Percentiles rank a stretch among this genome's conserved stretches.
Conservation (phyloP, 2,888 invertebrate genomes). For the Drosophila siamana region DNA sequence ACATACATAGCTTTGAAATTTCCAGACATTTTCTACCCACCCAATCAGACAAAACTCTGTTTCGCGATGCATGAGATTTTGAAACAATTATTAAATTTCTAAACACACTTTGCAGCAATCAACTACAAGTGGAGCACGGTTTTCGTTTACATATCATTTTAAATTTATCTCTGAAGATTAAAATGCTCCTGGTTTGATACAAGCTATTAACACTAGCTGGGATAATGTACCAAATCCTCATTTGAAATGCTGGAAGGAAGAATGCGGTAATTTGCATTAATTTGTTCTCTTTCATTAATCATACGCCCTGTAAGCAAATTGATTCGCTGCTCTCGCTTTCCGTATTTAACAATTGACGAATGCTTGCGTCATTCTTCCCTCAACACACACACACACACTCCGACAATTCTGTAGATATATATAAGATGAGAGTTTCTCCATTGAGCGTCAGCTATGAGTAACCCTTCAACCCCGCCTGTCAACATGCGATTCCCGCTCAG, state of each 20-base stretch:
- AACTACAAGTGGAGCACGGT: neutral
- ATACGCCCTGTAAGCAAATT: constrained; percentile 51
- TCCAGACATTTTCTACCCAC: constrained; percentile 22
- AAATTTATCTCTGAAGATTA: too few relatives aligned
- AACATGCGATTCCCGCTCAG: constrained; percentile 38
- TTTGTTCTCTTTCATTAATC: constrained; percentile 53
- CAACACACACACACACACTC: constrained; percentile 1
- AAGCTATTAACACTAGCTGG: neutral
- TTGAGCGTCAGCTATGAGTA: constrained; percentile 8
- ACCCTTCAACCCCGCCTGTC: constrained; percentile 12
- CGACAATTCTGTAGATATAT: neutral
- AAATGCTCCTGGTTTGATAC: too few relatives aligned
- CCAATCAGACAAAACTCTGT: constrained; percentile 23
- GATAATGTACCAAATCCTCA: neutral
- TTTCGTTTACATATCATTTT: neutral
- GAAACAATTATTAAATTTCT: constrained; percentile 20
- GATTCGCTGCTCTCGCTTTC: constrained; percentile 41
- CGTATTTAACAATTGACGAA: constrained; percentile 53
- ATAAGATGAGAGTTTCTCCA: constrained; percentile 40
- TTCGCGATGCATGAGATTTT: constrained; percentile 26
- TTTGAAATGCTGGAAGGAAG: constrained; percentile 5
- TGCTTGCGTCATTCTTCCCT: constrained; percentile 52
- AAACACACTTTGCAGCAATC: neutral
- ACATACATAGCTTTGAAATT: constrained; percentile 2
- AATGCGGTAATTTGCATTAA: constrained; percentile 44